Conservation (phyloP, 2,888 invertebrate species). For the Stramonita haemastoma region DNA sequence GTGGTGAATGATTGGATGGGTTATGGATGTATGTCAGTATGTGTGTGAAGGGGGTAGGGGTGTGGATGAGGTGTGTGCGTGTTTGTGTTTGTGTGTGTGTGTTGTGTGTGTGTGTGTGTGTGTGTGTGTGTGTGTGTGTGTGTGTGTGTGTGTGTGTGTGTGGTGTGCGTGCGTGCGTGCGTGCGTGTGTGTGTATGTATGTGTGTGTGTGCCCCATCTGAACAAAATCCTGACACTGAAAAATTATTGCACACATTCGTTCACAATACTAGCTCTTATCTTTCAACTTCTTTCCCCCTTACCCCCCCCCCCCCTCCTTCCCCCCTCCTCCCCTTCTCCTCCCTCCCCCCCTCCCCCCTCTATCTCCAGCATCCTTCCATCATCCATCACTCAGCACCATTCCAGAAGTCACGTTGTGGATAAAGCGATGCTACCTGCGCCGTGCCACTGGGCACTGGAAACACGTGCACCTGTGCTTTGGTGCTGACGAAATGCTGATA, state of each 20-base stretch:
- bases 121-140: background rate
- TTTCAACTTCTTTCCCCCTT: background rate
- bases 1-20: too few species aligned
- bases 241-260: background rate
- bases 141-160: background rate
- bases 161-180: background rate
- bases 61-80: too few species aligned
- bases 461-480: too few species aligned
- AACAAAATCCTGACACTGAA: background rate
- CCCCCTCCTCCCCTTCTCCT: background rate
- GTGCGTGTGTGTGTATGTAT: background rate
- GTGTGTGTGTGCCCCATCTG: background rate
- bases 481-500: too few species aligned
- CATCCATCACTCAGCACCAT: too few species aligned
- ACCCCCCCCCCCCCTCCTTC: background rate
- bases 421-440: too few species aligned
- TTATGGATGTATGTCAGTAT: too few species aligned
- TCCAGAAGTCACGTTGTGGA: too few species aligned
- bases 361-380: background rate
- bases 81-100: too few species aligned
- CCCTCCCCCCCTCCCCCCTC: conserved; percentile 8
- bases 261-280: background rate
- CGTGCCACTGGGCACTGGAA: too few species aligned
- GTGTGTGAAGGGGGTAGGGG: too few species aligned
- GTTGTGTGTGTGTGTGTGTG: background rate